Evolutionary conservation across 1,140 invertebrate genomes (phyloP).

Genomic region (Orussus abietinus): DNA sequence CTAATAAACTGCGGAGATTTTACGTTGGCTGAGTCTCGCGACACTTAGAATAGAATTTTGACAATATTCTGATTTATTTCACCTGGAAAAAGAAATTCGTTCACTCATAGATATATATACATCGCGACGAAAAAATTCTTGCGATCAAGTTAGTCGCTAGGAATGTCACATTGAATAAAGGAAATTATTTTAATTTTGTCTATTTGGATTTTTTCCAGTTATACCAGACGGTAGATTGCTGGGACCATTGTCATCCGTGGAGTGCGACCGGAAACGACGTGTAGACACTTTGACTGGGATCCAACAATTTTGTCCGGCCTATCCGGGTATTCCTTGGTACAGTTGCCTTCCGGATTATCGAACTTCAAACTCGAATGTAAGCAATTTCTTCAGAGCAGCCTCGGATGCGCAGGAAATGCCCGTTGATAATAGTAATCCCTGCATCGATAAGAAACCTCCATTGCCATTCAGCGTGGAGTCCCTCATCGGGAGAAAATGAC

Average conservation of each 20-base stretch:
- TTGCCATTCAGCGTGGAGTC: constrained; percentile 50
- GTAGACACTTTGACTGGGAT: constrained; percentile 1
- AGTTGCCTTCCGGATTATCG: constrained; percentile 19
- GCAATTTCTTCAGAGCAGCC: constrained; percentile 8
- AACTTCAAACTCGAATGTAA: constrained; percentile 5
- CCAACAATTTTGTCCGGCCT: constrained; percentile 19
- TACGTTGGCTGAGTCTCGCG: too few species aligned
- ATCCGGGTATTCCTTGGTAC: constrained; percentile 28
- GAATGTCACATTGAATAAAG: background rate
- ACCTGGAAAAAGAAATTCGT: too few species aligned
- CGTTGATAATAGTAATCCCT: constrained; percentile 4
- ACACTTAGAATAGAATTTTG: too few species aligned
- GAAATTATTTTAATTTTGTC: constrained; percentile 8
- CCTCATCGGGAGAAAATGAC: constrained; percentile 42
- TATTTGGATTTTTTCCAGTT: constrained; percentile 15
- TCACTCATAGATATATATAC: background rate
- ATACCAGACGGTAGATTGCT: constrained; percentile 14
- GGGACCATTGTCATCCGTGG: constrained; percentile 14
- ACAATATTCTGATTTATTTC: too few species aligned
- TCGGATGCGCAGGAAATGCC: constrained; percentile 5
- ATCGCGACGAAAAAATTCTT: background rate
- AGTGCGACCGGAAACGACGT: constrained; percentile 12
- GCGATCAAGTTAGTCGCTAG: background rate
- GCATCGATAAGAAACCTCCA: constrained; percentile 30
- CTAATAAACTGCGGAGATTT: too few species aligned